Base-by-base conservation (phyloP, 2,797 vertebrate species). In the Enteromius viviparus region DNA sequence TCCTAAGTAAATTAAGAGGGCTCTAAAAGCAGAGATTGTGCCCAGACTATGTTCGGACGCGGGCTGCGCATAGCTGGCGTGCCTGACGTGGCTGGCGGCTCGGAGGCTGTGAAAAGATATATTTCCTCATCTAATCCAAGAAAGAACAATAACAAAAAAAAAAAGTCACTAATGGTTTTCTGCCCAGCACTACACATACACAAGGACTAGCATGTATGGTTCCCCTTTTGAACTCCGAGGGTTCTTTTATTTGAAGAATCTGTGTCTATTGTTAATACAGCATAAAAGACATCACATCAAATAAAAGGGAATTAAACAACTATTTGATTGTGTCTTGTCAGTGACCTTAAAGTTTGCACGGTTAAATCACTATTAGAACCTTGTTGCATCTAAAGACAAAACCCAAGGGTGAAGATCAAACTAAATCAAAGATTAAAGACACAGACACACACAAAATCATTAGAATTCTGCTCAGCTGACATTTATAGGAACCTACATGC, bases 1-100 rank as follows among this genome's bases (percentile, higher is more conserved):
- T 94, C 91, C 90, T 95, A 90, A 95, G 93, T 95, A 95, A 97
- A 97, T 95, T 93, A 96, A 96, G 95, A 95, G 90, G 93, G 94
- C 91, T 94, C 94, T 95, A 96, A 97, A 97, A 93, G 94, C 94
- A 91, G 87, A 89, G 89, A 95, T 96, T 97, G 96, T 97, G 91
- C 94, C 92, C 89, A 85, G 89, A 87, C 88, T 88, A 90, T 89
- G 92, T 91, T 92, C 82, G 88, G 90, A 92, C 87, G 87, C 89
- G 91, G 90, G 86, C 88, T 40, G 90, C 88, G 88, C 91, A 93
- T 92, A 88, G 92, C 92, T 95, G 94, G 91, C 93, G 92, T 87
- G 91, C 91, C 88, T 93, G 89, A 90, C 89, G 71, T 93, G 77
- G 89, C 90, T 93, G 91, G 82, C 82, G 87, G 82, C 86, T 81